Conservation (phyloP, 2,888 invertebrate genomes). For the Brenthis ino region DNA sequence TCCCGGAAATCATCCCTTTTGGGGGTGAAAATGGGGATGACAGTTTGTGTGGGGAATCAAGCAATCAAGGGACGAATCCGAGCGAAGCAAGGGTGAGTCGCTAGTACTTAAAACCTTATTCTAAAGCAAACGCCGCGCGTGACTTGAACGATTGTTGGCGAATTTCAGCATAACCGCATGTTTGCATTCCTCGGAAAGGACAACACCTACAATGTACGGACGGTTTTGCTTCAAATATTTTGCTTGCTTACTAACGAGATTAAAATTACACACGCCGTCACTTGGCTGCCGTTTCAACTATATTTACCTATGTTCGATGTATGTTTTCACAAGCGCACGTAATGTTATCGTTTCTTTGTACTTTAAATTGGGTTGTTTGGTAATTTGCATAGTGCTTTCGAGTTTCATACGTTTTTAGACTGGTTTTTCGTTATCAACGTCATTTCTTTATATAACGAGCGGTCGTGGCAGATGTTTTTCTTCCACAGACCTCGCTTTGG, state of each 20-base stretch:
- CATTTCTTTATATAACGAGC: not conserved
- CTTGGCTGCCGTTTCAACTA: not conserved
- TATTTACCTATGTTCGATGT: slow-evolving; percentile 4
- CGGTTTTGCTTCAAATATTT: slow-evolving; percentile 18
- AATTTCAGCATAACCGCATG: not conserved
- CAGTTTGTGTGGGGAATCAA: no score
- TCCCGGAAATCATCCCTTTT: no score
- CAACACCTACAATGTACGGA: slow-evolving; percentile 18
- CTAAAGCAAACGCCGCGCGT: slow-evolving; percentile 2
- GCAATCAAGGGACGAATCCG: no score
- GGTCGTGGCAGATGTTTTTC: no score
- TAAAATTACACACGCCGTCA: slow-evolving; percentile 26
- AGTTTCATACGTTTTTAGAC: not conserved
- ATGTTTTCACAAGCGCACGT: slow-evolving; percentile 6
- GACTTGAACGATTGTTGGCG: slow-evolving; percentile 3
- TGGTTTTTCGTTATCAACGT: not conserved
- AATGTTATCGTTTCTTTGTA: slow-evolving; percentile 7
- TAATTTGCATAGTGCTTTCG: slow-evolving; percentile 6
- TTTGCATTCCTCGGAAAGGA: slow-evolving; percentile 29
- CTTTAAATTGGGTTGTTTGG: slow-evolving; percentile 1
- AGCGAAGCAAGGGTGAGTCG: no score
- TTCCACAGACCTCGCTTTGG: no score
- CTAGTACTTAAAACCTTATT: no score
- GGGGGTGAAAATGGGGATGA: no score
- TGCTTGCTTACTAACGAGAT: slow-evolving; percentile 32